Conservation (phyloP, 1,140 invertebrate species). For the Scaptomyza montana region DNA sequence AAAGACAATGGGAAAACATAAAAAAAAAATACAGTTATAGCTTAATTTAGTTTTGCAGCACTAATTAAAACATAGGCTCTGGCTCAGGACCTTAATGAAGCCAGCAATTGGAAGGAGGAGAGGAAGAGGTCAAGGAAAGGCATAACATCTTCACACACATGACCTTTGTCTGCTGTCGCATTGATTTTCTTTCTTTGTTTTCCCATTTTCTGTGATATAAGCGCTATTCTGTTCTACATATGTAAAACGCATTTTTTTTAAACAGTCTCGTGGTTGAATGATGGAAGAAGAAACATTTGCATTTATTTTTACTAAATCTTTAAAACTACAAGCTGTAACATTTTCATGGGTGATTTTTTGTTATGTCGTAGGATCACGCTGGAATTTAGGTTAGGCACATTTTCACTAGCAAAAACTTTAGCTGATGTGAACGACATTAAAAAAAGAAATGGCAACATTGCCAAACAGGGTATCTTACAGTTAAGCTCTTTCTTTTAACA, state of each 20-base stretch:
- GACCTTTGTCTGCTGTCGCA: constrained; percentile 50
- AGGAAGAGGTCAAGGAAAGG: constrained; percentile 14
- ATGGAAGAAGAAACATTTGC: background rate
- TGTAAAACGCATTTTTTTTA: too few species aligned
- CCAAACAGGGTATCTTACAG: constrained; percentile 9
- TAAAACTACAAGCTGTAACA: too few species aligned
- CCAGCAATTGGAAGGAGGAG: background rate
- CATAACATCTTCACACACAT: constrained; percentile 70
- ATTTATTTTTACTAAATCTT: too few species aligned
- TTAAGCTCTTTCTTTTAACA: background rate
- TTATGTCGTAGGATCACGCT: too few species aligned
- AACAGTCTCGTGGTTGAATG: too few species aligned
- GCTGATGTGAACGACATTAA: too few species aligned
- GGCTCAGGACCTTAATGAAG: constrained; percentile 35
- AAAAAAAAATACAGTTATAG: constrained; percentile 49
- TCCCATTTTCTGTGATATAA: background rate
- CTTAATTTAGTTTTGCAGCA: constrained; percentile 77
- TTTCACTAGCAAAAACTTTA: too few species aligned
- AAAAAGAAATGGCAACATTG: background rate
- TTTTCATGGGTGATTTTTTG: too few species aligned
- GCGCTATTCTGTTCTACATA: too few species aligned
- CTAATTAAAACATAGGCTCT: constrained; percentile 67
- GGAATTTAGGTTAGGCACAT: too few species aligned
- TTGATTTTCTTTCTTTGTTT: constrained; percentile 22
- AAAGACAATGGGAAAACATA: background rate